These are phyloP conservation scores for Lagorchestes hirsutus DNA, from an alignment of 2,797 vertebrate species.

Conservation along the genomic window DNA sequence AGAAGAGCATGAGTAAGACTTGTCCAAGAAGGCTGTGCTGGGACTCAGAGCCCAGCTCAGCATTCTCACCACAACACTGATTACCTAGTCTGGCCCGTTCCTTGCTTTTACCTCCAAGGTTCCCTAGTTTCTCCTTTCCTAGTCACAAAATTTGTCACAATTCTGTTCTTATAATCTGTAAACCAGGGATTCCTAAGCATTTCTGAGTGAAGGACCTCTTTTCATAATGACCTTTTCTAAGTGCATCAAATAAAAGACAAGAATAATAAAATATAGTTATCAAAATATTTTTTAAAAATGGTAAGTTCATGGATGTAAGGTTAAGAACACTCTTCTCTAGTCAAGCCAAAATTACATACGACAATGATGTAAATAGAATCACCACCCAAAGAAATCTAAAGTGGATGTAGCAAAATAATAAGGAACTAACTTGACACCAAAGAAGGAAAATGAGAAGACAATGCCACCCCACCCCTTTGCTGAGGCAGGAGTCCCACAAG, in stretches of 20 bases:
- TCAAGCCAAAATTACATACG: not conserved
- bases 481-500: not conserved
- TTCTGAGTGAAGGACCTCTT: not conserved
- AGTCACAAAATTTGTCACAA: not conserved
- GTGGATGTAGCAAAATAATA: not conserved
- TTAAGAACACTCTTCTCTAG: not conserved
- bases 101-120: not conserved
- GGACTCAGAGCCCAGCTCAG: not conserved
- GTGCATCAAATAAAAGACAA: not conserved
- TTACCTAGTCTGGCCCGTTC: not conserved
- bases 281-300: not conserved
- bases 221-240: not conserved
- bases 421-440: not conserved
- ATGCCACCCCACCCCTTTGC: not conserved
- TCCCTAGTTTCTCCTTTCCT: not conserved
- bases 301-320: not conserved
- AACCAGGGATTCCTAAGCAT: not conserved
- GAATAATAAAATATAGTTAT: not conserved
- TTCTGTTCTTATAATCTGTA: not conserved
- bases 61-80: not conserved
- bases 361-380: not conserved
- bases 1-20: not conserved
- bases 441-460: not conserved
- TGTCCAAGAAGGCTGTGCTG: not conserved
- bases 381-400: not conserved